These are phyloP conservation scores for Cotesia congregata DNA, from an alignment of 2,888 invertebrate species.

Conservation along the genomic window DNA sequence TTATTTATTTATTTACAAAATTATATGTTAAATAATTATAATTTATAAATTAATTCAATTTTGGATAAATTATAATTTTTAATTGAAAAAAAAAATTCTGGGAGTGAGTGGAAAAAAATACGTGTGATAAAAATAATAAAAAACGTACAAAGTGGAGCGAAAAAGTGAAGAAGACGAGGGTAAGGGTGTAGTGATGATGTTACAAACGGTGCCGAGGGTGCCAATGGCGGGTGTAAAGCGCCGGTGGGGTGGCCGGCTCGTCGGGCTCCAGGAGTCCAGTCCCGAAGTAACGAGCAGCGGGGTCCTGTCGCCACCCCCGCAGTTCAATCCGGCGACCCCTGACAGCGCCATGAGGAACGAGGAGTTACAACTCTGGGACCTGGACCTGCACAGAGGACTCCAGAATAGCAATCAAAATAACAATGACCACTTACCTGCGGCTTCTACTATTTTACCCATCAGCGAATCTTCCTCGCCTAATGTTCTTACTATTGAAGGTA, in stretches of 20 bases:
- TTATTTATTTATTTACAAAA: not conserved
- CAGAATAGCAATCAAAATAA: constrained; percentile 55
- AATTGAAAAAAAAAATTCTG: not conserved
- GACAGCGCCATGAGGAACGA: constrained; percentile 78
- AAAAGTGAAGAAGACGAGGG: constrained; percentile 32
- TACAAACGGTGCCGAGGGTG: constrained; percentile 64
- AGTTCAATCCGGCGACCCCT: constrained; percentile 81
- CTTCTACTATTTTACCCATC: constrained; percentile 48
- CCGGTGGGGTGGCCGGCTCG: constrained; percentile 61
- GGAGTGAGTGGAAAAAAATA: not conserved
- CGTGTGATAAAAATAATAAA: constrained; percentile 20
- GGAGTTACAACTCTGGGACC: constrained; percentile 81
- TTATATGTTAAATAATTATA: not conserved
- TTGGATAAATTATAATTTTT: not conserved
- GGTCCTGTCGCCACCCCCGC: constrained; percentile 77
- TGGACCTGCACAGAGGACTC: constrained; percentile 72
- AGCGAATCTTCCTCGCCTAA: constrained; percentile 56
- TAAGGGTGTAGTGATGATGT: constrained; percentile 56
- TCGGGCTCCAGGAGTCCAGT: constrained; percentile 64
- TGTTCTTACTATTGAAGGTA: constrained; percentile 62
- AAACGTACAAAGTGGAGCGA: constrained; percentile 50
- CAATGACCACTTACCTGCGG: constrained; percentile 39
- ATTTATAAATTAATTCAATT: not conserved
- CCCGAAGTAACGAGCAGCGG: constrained; percentile 68
- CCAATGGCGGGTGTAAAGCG: constrained; percentile 64